phyloP scores from a whole-genome alignment of 2,888 invertebrate species.

The Mystacides longicornis region DNA sequence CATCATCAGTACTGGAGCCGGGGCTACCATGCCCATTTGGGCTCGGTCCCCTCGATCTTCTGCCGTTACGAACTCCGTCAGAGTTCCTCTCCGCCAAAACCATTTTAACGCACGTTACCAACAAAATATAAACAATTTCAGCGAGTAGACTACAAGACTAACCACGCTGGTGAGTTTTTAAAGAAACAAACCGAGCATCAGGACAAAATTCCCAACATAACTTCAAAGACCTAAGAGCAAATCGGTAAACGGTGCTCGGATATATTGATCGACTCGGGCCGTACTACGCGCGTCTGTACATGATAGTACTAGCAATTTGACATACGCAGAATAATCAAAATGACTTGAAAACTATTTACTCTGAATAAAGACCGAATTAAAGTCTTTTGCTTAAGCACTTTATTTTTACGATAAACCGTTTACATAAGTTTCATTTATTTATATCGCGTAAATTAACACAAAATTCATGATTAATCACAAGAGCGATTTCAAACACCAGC shows the following conservation, averaged over 20 bases:
- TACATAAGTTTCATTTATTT: too few relatives aligned
- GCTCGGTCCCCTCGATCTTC: conserved; percentile 85
- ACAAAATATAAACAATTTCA: neutral
- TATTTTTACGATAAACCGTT: too few relatives aligned
- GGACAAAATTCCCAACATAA: too few relatives aligned
- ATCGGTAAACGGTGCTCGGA: conserved; percentile 15
- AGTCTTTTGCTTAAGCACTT: too few relatives aligned
- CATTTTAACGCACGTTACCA: conserved; percentile 48
- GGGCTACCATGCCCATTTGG: conserved; percentile 77
- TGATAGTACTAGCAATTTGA: neutral
- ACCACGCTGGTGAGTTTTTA: neutral
- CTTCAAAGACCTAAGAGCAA: conserved; percentile 15
- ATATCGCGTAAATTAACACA: too few relatives aligned
- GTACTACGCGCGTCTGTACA: conserved; percentile 13
- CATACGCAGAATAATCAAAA: conserved; percentile 1
- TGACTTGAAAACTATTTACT: too few relatives aligned
- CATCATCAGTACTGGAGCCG: conserved; percentile 80
- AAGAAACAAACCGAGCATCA: conserved; percentile 7
- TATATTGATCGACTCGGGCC: conserved; percentile 9
- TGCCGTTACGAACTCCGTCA: conserved; percentile 76
- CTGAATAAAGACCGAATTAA: too few relatives aligned
- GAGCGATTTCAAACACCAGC: too few relatives aligned
- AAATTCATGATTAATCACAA: too few relatives aligned
- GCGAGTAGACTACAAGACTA: neutral
- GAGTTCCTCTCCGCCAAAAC: conserved; percentile 83